phyloP scores from a whole-genome alignment of 2,113 vertebrate species.

The Emydocephalus ijimae region DNA sequence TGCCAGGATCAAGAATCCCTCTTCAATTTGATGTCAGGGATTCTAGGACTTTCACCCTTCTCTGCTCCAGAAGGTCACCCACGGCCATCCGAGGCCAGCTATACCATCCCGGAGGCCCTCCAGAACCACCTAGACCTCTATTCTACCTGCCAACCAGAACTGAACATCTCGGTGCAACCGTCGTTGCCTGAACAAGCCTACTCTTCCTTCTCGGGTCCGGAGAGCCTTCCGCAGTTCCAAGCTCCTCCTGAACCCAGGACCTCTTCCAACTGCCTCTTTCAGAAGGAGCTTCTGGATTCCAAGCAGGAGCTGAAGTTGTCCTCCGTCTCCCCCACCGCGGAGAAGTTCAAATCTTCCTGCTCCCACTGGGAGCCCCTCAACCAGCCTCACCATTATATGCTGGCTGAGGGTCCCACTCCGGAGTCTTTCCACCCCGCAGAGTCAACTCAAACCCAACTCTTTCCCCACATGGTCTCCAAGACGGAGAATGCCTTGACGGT shows the following conservation, averaged over 20 bases:
- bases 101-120: conserved; percentile 63
- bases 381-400: conserved; percentile 73
- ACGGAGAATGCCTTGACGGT: conserved; percentile 66
- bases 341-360: conserved; percentile 81
- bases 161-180: conserved; percentile 64
- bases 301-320: conserved; percentile 80
- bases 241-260: conserved; percentile 65
- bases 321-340: conserved; percentile 76
- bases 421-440: conserved; percentile 54
- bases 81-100: conserved; percentile 65
- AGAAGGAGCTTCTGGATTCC: conserved; percentile 71
- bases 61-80: conserved; percentile 78
- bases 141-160: conserved; percentile 69
- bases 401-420: conserved; percentile 66
- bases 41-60: conserved; percentile 89
- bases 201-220: conserved; percentile 68
- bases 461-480: conserved; percentile 65
- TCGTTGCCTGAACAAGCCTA: conserved; percentile 69
- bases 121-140: conserved; percentile 72
- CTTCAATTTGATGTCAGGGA: conserved; percentile 96
- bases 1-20: conserved; percentile 91
- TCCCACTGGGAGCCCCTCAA: conserved; percentile 83
- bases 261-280: conserved; percentile 73
- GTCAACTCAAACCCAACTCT: conserved; percentile 50
- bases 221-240: conserved; percentile 66